These are phyloP conservation scores for Anorthoa munda DNA, from an alignment of 2,888 invertebrate genomes.

Conservation along the genomic window DNA sequence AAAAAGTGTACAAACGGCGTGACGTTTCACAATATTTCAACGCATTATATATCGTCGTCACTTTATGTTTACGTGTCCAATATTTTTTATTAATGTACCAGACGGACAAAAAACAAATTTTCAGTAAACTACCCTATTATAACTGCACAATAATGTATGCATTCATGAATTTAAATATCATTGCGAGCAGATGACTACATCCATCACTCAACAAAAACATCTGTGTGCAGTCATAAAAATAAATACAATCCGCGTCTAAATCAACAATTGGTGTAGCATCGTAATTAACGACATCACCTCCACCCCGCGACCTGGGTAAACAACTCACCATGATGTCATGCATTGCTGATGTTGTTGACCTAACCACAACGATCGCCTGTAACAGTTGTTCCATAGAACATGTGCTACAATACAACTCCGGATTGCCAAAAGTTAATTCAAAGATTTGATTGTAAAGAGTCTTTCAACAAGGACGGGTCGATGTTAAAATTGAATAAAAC, in stretches of 20 bases:
- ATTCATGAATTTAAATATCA: constrained; percentile 34
- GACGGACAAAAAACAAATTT: too few species aligned
- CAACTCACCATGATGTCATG: constrained; percentile 87
- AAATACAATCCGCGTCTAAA: constrained; percentile 71
- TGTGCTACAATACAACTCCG: constrained; percentile 41
- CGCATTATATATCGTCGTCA: too few species aligned
- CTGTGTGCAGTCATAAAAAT: constrained; percentile 55
- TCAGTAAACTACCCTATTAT: too few species aligned
- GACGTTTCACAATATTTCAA: too few species aligned
- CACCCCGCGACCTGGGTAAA: constrained; percentile 83
- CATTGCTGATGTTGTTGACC: constrained; percentile 84
- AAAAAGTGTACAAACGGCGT: too few species aligned
- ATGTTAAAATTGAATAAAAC: too few species aligned
- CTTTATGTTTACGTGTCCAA: too few species aligned
- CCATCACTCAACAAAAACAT: constrained; percentile 41
- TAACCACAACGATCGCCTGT: constrained; percentile 71
- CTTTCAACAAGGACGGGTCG: too few species aligned
- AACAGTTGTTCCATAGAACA: constrained; percentile 66
- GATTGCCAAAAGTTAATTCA: constrained; percentile 41
- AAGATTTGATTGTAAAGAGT: constrained; percentile 51
- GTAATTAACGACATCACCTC: constrained; percentile 83
- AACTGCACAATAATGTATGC: constrained; percentile 24
- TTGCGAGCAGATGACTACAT: constrained; percentile 36
- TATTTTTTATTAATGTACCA: too few species aligned
- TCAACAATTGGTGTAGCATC: constrained; percentile 76